Evolutionary conservation across 2,797 vertebrate genomes (phyloP).

Genomic region (Rhinophrynus dorsalis): DNA sequence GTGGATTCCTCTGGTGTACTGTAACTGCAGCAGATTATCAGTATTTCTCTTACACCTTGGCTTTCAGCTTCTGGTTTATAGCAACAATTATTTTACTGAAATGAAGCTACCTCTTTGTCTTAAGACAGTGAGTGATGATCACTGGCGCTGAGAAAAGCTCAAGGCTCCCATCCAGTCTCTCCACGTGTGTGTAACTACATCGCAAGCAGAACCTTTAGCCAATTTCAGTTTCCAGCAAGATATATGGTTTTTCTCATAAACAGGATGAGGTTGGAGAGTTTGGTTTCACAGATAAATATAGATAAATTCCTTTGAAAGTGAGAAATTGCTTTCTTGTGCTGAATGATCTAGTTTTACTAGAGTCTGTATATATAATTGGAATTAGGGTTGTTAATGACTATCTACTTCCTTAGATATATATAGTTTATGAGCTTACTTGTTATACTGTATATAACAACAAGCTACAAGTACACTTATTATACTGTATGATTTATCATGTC

Average conservation of each 20-base stretch:
- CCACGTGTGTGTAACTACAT: not conserved
- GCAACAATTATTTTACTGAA: not conserved
- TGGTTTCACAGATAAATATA: constrained; percentile 27
- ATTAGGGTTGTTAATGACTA: not conserved
- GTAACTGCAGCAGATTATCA: not conserved
- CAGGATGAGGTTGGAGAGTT: constrained; percentile 4
- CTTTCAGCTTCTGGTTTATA: not conserved
- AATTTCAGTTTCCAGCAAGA: constrained; percentile 19
- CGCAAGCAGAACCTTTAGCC: not conserved
- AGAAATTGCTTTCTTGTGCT: not conserved
- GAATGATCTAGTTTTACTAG: not conserved
- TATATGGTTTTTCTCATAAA: constrained; percentile 20
- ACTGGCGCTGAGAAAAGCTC: not conserved
- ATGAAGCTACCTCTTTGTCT: not conserved
- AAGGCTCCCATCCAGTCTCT: not conserved
- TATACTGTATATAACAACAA: no score
- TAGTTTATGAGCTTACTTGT: not conserved
- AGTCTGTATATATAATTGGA: not conserved
- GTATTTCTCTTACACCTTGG: not conserved
- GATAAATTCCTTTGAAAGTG: constrained; percentile 18
- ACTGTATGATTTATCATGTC: no score
- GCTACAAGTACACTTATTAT: no score
- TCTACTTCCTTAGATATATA: not conserved
- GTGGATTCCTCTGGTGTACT: no score
- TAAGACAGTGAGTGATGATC: constrained; percentile 10